Percentiles rank a stretch among this genome's conserved stretches.
phyloP scores from a whole-genome alignment of 2,888 invertebrate genomes.

The Limnephilus auricula region DNA sequence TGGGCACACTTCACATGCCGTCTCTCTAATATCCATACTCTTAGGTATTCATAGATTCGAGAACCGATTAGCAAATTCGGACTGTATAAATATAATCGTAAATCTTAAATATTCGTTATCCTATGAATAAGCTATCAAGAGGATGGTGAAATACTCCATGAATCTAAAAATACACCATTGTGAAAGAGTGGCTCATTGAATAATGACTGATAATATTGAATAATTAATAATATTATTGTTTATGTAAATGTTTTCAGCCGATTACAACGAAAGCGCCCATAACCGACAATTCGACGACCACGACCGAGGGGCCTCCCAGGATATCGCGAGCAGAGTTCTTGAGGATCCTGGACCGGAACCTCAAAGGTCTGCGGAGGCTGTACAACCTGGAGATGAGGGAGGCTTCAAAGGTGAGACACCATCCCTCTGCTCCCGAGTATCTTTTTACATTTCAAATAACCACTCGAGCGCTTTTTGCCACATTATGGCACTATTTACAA shows the following conservation, averaged over 20 bases:
- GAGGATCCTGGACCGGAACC: slow-evolving; percentile 74
- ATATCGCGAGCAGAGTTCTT: slow-evolving; percentile 74
- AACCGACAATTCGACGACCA: slow-evolving; percentile 54
- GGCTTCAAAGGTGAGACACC: slow-evolving; percentile 72
- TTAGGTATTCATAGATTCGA: no score
- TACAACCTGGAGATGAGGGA: slow-evolving; percentile 76
- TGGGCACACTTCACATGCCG: no score
- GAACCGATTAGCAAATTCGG: no score
- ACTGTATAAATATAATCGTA: no score
- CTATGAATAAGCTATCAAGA: no score
- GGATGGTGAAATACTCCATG: no score
- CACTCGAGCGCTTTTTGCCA: no score
- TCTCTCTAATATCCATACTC: no score
- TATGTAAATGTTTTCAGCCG: slow-evolving; percentile 46
- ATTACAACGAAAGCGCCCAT: slow-evolving; percentile 46
- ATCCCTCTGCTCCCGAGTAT: neutral
- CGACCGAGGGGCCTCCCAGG: slow-evolving; percentile 73
- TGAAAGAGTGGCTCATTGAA: neutral
- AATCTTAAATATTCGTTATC: no score
- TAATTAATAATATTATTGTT: neutral
- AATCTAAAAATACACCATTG: no score
- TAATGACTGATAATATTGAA: no score
- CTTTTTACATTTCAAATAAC: neutral
- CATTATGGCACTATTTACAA: no score
- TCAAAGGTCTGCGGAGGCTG: slow-evolving; percentile 74